Percentiles rank a stretch among this genome's conserved stretches.
These are phyloP conservation scores for Passer domesticus DNA, from an alignment of 2,113 vertebrate genomes.

Conservation along the genomic window DNA sequence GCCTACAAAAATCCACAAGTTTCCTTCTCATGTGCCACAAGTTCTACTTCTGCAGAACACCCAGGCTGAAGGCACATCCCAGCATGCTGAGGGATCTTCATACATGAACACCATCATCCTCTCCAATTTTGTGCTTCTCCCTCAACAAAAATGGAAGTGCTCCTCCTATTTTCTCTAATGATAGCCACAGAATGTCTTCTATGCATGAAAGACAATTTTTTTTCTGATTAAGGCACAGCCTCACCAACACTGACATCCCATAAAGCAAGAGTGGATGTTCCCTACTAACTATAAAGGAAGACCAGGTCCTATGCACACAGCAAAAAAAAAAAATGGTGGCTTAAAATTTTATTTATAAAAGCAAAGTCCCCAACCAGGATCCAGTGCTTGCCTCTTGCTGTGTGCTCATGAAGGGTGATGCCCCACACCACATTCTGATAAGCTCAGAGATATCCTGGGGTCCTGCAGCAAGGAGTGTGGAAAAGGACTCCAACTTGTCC, in stretches of 20 bases:
- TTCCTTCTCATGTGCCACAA: background rate
- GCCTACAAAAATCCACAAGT: background rate
- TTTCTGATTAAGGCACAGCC: background rate
- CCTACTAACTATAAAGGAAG: background rate
- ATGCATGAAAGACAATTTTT: background rate
- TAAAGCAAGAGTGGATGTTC: background rate
- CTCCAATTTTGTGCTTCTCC: background rate
- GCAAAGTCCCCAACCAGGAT: background rate
- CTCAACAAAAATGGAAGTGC: background rate
- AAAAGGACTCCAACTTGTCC: background rate
- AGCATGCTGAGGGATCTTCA: background rate
- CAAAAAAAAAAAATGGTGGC: background rate
- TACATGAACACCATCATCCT: background rate
- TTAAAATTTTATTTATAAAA: background rate
- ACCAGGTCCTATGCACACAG: background rate
- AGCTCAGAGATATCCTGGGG: background rate
- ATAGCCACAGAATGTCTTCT: background rate
- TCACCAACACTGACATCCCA: background rate
- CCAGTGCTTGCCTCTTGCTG: background rate
- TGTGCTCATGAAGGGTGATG: background rate
- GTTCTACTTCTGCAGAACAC: background rate
- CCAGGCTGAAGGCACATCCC: background rate
- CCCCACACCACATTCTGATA: background rate
- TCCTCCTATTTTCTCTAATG: background rate
- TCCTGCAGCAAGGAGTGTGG: accelerated